Percentiles rank a stretch among this genome's conserved stretches.
Conservation (phyloP, 2,888 invertebrate species). For the Heliconius ismenius region DNA sequence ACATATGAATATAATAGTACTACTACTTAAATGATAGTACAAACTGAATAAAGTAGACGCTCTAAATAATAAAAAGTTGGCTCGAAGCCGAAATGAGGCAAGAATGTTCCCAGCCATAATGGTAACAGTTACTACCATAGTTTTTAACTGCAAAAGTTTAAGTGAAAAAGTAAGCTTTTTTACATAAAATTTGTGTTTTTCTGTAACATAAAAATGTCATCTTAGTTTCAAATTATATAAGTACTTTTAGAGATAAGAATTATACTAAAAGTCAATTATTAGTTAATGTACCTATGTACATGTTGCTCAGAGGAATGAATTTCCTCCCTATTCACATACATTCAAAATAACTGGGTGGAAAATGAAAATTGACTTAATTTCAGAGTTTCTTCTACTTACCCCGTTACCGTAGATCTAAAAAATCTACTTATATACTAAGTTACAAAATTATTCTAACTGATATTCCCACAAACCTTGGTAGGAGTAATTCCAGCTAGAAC, state of each 20-base stretch:
- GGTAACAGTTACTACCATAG: conserved; percentile 43
- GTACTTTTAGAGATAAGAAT: not conserved
- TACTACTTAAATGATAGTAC: conserved; percentile 49
- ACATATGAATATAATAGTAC: conserved; percentile 51
- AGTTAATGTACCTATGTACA: not conserved
- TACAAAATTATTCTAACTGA: not conserved
- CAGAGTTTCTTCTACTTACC: too few relatives aligned
- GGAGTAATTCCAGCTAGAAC: conserved; percentile 57
- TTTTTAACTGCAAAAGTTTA: conserved; percentile 33
- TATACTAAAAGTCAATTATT: not conserved
- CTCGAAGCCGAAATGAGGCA: conserved; percentile 51
- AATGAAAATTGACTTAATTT: not conserved
- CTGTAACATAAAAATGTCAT: not conserved
- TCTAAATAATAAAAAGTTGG: conserved; percentile 67
- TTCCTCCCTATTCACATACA: not conserved
- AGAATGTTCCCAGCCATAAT: conserved; percentile 54
- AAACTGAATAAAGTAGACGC: conserved; percentile 53
- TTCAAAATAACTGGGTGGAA: not conserved
- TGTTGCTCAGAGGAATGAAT: not conserved
- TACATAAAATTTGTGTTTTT: conserved; percentile 3
- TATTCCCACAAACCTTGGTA: conserved; percentile 49
- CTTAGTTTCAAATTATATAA: not conserved
- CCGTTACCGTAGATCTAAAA: too few relatives aligned
- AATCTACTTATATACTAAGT: not conserved
- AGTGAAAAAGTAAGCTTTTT: conserved; percentile 31